Base-by-base conservation (phyloP, 2,888 invertebrate genomes). In the Melanchra persicariae region DNA sequence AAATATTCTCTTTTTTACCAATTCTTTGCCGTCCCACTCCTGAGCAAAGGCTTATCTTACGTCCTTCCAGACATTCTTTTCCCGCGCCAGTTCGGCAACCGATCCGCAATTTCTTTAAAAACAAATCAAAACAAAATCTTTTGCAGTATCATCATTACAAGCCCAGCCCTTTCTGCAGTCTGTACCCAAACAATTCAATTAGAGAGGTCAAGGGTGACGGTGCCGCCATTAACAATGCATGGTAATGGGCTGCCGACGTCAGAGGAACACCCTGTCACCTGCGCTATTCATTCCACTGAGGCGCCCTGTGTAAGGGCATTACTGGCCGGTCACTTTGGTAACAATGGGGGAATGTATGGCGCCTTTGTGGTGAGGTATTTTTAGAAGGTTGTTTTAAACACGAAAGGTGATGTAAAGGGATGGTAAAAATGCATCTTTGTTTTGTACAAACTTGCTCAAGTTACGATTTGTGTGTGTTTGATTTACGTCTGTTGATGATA, bases 241-340 rank as follows among this genome's bases (percentile, higher is more conserved):
- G 47, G 49, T 80, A 70, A 77, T 68, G 65, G 63, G 45, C 51
- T 72, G 72, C 24, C 61, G 61, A 43, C 52, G 66, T 45, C 45
- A 8, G 64, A 67, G 79, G 47, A 71, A 43, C 79, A 61, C 37
- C 76, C 54, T 72, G 79, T 77, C 73, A 76, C 64, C 79, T 65
- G 76, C 49, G 24, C 52, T 34, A 69, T 72, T 74, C 66, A 45
- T n/a, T 43, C 43, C 26, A 58, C 60, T 70, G 26, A 67, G 30
- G 1, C 62, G 43, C 15, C 34, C 54, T 37, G 52, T 37, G 34
- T 45, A 15, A 51, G 40, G 24, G 22, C 63, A 63, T 65, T 59
- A 59, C 24, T 19, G 40, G n/a, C 64, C 64, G 61, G 59, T 60
- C 73, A 72, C 40, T 62, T 59, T 40, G 19, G 22, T 22, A 52